Evolutionary conservation across 2,113 vertebrate species (phyloP).

Genomic region (Hemichromis elongatus): DNA sequence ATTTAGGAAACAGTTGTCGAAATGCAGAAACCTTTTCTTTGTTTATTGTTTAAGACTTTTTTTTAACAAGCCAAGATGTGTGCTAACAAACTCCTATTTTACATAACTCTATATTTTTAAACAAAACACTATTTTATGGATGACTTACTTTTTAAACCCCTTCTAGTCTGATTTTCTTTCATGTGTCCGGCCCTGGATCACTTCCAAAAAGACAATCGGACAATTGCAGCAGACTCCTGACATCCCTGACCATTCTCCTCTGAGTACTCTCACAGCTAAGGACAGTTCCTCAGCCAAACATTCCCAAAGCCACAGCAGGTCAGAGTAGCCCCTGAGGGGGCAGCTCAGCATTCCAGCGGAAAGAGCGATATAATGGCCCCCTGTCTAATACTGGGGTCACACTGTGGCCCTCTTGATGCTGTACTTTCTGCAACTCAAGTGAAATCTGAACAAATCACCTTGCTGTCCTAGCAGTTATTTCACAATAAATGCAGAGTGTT

Average conservation of each 20-base stretch:
- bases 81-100: background rate
- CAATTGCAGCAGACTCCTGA: background rate
- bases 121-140: background rate
- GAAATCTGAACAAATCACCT: background rate
- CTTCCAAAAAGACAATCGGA: background rate
- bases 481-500: background rate
- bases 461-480: background rate
- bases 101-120: background rate
- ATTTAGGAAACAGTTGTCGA: background rate
- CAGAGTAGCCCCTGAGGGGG: background rate
- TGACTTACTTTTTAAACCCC: background rate
- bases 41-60: background rate
- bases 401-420: background rate
- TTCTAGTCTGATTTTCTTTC: background rate
- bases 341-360: background rate
- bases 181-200: background rate
- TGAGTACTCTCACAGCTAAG: background rate
- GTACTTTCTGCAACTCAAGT: conserved; percentile 26
- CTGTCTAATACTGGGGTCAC: background rate
- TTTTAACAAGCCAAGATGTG: background rate
- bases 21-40: background rate
- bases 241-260: background rate
- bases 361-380: background rate
- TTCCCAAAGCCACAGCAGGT: background rate
- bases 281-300: background rate